These are phyloP conservation scores for Prionailurus viverrinus DNA, from an alignment of 2,113 vertebrate genomes.

Conservation along the genomic window DNA sequence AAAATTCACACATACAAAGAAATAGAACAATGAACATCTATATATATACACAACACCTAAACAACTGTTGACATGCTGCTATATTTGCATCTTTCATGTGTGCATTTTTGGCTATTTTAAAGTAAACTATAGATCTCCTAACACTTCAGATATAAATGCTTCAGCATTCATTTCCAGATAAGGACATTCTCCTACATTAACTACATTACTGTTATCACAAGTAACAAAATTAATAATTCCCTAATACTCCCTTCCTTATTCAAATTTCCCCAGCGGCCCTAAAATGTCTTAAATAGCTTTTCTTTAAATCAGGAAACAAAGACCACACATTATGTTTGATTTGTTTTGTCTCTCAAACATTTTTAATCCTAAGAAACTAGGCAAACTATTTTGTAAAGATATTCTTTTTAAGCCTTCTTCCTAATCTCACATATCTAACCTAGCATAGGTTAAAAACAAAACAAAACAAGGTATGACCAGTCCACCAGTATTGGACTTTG, in stretches of 20 bases:
- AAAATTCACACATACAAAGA: constrained; percentile 37
- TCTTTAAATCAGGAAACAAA: constrained; percentile 35
- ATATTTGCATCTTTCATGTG: neutral
- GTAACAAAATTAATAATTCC: constrained; percentile 28
- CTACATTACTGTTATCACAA: neutral
- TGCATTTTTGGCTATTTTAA: neutral
- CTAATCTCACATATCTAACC: neutral
- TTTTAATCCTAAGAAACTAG: constrained; percentile 43
- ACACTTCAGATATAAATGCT: constrained; percentile 44
- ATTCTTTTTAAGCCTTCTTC: neutral
- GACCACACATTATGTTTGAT: neutral
- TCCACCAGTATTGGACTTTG: neutral
- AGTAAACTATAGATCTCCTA: neutral
- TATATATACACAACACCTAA: neutral
- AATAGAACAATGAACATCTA: constrained; percentile 23
- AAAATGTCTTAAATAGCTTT: constrained; percentile 10
- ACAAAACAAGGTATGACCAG: neutral
- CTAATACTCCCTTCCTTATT: neutral
- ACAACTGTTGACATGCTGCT: constrained; percentile 10
- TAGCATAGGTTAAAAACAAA: neutral
- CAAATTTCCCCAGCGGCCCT: neutral
- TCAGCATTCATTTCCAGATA: constrained; percentile 39
- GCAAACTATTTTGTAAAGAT: constrained; percentile 29
- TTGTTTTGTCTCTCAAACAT: neutral
- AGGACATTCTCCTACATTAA: constrained; percentile 25